Percentiles rank a stretch among this genome's conserved stretches.
Evolutionary conservation across 2,113 vertebrate species (phyloP).

Genomic region (Grammomys surdaster): DNA sequence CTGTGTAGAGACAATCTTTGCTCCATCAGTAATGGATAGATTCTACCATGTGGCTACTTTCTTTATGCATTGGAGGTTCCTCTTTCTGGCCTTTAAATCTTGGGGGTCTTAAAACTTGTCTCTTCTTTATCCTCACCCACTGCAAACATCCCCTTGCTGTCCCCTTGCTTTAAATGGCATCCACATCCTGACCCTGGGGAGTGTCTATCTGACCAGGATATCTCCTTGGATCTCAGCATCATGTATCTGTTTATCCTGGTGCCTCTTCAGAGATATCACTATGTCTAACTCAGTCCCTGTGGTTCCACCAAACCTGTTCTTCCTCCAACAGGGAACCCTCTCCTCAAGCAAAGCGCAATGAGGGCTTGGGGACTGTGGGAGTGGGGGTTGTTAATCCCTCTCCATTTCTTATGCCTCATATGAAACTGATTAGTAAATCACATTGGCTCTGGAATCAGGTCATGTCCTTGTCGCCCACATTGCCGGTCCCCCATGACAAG

Average conservation of each 20-base stretch:
- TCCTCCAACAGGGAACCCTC: background rate
- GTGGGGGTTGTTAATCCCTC: background rate
- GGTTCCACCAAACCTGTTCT: background rate
- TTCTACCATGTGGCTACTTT: rapidly evolving
- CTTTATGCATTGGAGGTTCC: too few species aligned
- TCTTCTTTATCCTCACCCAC: background rate
- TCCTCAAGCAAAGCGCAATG: background rate
- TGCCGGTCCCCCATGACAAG: background rate
- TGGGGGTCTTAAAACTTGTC: too few species aligned
- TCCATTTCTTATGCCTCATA: background rate
- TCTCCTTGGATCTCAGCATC: background rate
- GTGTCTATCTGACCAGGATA: background rate
- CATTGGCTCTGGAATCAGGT: background rate
- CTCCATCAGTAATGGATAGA: background rate
- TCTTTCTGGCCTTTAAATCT: background rate
- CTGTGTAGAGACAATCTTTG: rapidly evolving
- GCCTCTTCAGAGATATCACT: background rate
- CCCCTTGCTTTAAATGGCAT: too few species aligned
- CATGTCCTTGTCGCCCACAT: rapidly evolving
- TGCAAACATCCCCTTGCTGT: rapidly evolving
- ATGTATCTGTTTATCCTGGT: rapidly evolving
- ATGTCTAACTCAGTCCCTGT: rapidly evolving
- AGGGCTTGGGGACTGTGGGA: too few species aligned
- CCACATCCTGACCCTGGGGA: background rate
- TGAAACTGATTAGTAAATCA: background rate